Percentiles rank a stretch among this genome's conserved stretches.
phyloP scores from a whole-genome alignment of 2,888 invertebrate genomes.

The Meghimatium bilineatum region DNA sequence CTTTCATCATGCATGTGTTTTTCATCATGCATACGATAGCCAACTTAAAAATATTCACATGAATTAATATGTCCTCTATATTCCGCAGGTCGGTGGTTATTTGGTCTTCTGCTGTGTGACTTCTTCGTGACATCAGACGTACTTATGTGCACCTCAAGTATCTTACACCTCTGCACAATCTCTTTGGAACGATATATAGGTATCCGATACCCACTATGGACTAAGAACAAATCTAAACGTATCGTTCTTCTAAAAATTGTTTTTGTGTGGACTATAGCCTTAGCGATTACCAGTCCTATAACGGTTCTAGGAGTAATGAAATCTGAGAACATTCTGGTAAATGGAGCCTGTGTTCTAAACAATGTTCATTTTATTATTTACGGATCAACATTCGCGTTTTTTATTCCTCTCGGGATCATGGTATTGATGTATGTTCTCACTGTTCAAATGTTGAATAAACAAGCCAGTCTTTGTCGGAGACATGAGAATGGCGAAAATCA shows the following conservation, averaged over 20 bases:
- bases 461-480: slow-evolving; percentile 77
- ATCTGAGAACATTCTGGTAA: slow-evolving; percentile 81
- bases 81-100: slow-evolving; percentile 90
- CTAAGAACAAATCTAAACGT: slow-evolving; percentile 73
- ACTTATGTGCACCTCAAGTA: slow-evolving; percentile 80
- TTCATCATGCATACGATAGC: no score
- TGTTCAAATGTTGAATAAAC: slow-evolving; percentile 89
- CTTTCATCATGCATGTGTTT: no score
- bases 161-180: slow-evolving; percentile 81
- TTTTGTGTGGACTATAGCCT: slow-evolving; percentile 93
- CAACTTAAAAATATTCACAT: no score
- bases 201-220: slow-evolving; percentile 89
- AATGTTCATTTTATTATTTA: slow-evolving; percentile 83
- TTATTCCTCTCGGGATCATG: slow-evolving; percentile 96
- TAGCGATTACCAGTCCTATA: slow-evolving; percentile 78
- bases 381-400: slow-evolving; percentile 96
- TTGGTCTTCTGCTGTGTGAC: slow-evolving; percentile 80
- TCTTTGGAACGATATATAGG: slow-evolving; percentile 87
- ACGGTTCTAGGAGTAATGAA: slow-evolving; percentile 79
- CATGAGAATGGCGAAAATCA: slow-evolving; percentile 53
- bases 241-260: slow-evolving; percentile 86
- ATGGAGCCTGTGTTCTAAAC: slow-evolving; percentile 80
- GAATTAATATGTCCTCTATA: no score
- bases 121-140: slow-evolving; percentile 81
- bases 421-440: slow-evolving; percentile 95